A percentile compares a stretch with the other conserved stretches of the same genome.
Conservation (phyloP, 1,140 invertebrate genomes). For the Meteorus sp. region DNA sequence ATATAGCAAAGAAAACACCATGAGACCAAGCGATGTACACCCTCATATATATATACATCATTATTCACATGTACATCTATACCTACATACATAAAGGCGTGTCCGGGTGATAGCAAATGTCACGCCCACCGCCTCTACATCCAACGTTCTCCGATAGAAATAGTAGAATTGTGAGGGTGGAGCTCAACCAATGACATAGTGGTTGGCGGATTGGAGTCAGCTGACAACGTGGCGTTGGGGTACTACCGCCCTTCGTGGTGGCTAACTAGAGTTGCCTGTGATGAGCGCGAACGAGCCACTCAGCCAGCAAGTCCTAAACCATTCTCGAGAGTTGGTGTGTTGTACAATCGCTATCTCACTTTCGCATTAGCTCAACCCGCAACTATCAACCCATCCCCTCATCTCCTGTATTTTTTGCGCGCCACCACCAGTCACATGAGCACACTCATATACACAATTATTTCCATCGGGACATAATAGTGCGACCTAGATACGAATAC, state of each 20-base stretch:
- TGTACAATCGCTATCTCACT: conserved; percentile 9
- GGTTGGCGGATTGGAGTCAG: conserved; percentile 40
- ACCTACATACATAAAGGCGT: neutral
- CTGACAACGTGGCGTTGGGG: conserved; percentile 50
- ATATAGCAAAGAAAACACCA: too few relatives aligned
- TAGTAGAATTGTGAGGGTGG: conserved; percentile 40
- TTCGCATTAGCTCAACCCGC: neutral
- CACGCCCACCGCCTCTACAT: conserved; percentile 34
- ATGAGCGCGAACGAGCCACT: conserved; percentile 46
- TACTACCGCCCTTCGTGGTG: conserved; percentile 43
- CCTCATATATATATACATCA: too few relatives aligned
- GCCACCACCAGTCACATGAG: neutral
- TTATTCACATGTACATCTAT: too few relatives aligned
- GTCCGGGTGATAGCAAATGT: neutral
- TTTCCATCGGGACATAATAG: too few relatives aligned
- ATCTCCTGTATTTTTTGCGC: too few relatives aligned
- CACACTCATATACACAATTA: neutral
- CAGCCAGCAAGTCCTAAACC: conserved; percentile 53
- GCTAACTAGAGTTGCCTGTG: conserved; percentile 46
- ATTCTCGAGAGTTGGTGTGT: too few relatives aligned
- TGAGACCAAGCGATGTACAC: too few relatives aligned
- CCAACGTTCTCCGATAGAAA: conserved; percentile 24
- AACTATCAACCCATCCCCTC: conserved; percentile 4
- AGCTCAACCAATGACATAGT: conserved; percentile 52
- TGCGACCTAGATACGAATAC: too few relatives aligned